Evolutionary conservation across 2,113 vertebrate genomes (phyloP), one percentile per base, ranked within the genome.

Genomic region (Thamnaconus septentrionalis): DNA sequence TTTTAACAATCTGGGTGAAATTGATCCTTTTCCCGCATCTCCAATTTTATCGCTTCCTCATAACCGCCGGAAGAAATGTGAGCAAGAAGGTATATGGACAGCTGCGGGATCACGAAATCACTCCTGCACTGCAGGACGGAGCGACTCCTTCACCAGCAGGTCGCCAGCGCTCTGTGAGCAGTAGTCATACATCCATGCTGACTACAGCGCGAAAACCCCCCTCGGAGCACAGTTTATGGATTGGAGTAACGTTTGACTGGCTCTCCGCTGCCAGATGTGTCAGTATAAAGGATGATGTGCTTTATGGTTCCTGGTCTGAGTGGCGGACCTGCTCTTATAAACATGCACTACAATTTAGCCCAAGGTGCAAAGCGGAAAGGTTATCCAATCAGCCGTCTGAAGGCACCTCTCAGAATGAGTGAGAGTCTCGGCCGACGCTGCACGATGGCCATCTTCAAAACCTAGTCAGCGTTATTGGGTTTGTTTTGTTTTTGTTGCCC

Each of bases 281-380:
- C 88, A 87, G 75, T 81, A 80, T 87, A 88, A 89, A 89, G 78
- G 81, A 86, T 83, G 71, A 70, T 74, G 76, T 83, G 79, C 81
- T 89, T 89, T 85, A 87, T 81, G 75, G 66, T 40, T 44, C 60
- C 46, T 54, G 78, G 82, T 71, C 67, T 31, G 57, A 73, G 76
- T 71, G 57, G 56, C 56, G 73, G 67, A 76, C 82, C 75, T 73
- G 63, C 61, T 72, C 71, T 79, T 82, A 82, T 87, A 87, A 89
- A 88, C 85, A 82, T 75, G 81, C 83, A 75, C 84, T 79, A 85
- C 81, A 83, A 81, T 87, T 83, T 85, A 77, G 84, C 83, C 82
- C 56, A 84, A 84, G 87, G 87, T 78, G 78, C 53, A 67, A 66
- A 73, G 67, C 54, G 61, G 59, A 83, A 86, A 84, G 81, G 86